Evolutionary conservation across 1,140 invertebrate species (phyloP), one percentile per base, ranked within the genome.

Genomic region (Drosophila punjabiensis): DNA sequence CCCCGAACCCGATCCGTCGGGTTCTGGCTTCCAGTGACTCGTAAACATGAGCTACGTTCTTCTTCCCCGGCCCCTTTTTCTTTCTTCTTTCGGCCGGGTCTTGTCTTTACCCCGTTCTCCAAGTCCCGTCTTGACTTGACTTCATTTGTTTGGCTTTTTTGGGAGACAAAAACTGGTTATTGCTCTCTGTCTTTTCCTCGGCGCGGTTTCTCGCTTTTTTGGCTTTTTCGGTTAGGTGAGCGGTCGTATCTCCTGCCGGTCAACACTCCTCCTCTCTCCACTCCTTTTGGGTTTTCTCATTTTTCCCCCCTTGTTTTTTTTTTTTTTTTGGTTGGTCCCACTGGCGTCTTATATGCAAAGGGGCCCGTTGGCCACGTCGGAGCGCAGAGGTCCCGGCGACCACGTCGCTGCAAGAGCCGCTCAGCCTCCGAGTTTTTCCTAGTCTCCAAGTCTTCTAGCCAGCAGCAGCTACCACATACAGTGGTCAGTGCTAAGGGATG

Each of bases 131-230:
- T 32, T 50, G 67, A 63, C 82, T 86, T 90, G 79, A 90, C 86
- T 90, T 90, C 87, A 90, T 90, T 90, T 90, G 86, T 90, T 90
- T 90, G 86, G 86, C 86, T 90, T 90, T 91, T 90, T 90, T 82
- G 85, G 86, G 87, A 91, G 82, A 91, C 86, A 91, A 90, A 58
- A 90, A 90, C 86, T 90, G 86, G 86, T 90, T 90, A 90, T 90
- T 90, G 89, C 82, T 90, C 87, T 90, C 82, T 39, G 81, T 79
- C 82, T 79, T 85, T 84, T 63, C 69, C 60, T 83, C 43, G 52
- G 58, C 39, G 48, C 47, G 33, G 47, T 69, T 65, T 56, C 75
- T 65, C 35, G 28, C 56, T 64, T 50, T 64, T 59, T 73, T 60
- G 39, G 43, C 59, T 58, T 70, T 20, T 73, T 59, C 63, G 71